Percentiles rank a stretch among this genome's conserved stretches.
phyloP scores from a whole-genome alignment of 2,888 invertebrate genomes.

The Siphonodentalium dalli region DNA sequence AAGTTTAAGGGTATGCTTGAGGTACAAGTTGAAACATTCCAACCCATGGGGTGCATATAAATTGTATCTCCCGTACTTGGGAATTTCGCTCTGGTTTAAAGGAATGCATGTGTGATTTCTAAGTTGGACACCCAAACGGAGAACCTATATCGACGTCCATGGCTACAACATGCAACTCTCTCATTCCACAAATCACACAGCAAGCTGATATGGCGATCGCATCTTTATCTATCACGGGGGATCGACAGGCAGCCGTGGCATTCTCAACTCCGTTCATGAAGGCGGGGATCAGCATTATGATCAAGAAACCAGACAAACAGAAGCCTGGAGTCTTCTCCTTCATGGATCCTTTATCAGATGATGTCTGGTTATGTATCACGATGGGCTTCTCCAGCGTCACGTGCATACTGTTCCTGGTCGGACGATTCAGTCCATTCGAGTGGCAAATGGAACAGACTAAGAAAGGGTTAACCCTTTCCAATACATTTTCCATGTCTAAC shows the following conservation, averaged over 20 bases:
- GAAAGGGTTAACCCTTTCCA: slow-evolving; percentile 36
- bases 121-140: too few relatives aligned
- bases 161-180: too few relatives aligned
- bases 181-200: too few relatives aligned
- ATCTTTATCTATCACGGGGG: slow-evolving; percentile 91
- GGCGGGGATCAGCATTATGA: slow-evolving; percentile 93
- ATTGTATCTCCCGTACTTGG: too few relatives aligned
- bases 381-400: slow-evolving; percentile 95
- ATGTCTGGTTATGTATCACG: slow-evolving; percentile 86
- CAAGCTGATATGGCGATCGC: slow-evolving; percentile 96
- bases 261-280: slow-evolving; percentile 98
- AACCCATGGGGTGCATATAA: too few relatives aligned
- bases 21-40: too few relatives aligned
- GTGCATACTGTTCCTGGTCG: slow-evolving; percentile 95
- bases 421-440: slow-evolving; percentile 95
- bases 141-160: too few relatives aligned
- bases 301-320: slow-evolving; percentile 91
- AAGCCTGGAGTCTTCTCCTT: slow-evolving; percentile 97
- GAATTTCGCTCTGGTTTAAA: too few relatives aligned
- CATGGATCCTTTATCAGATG: slow-evolving; percentile 87
- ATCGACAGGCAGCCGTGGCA: slow-evolving; percentile 91
- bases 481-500: slow-evolving; percentile 86
- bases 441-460: slow-evolving; percentile 73
- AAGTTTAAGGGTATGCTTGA: too few relatives aligned
- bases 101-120: too few relatives aligned